These are phyloP conservation scores for Loris lydekkerianus DNA, from an alignment of 2,797 vertebrate genomes.

Conservation along the genomic window DNA sequence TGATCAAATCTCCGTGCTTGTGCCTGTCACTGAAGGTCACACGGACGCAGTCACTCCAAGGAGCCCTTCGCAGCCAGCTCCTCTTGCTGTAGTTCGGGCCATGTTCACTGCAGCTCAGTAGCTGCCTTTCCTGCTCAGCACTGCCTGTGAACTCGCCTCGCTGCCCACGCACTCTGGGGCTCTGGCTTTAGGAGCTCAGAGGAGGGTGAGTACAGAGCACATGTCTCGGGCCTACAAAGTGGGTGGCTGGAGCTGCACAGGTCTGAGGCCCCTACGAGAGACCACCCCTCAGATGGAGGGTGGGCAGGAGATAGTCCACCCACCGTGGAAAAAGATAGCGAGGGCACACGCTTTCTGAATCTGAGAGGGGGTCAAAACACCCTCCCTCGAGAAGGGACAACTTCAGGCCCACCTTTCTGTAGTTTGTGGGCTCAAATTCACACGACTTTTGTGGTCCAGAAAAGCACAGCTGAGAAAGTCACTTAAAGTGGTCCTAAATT, in stretches of 20 bases:
- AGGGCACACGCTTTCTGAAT: accelerated
- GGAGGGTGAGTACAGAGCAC: neutral
- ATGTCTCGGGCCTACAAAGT: neutral
- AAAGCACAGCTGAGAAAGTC: too few relatives aligned
- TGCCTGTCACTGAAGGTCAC: accelerated
- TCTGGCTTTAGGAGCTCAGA: neutral
- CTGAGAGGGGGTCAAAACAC: neutral
- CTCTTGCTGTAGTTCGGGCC: accelerated
- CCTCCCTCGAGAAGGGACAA: neutral
- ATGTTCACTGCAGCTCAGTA: accelerated
- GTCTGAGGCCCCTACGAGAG: neutral
- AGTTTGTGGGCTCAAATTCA: neutral
- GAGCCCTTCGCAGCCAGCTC: too few relatives aligned
- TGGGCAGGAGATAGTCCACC: too few relatives aligned
- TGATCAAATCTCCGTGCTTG: neutral
- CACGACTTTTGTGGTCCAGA: neutral
- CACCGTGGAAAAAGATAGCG: accelerated
- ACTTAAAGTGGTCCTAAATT: accelerated
- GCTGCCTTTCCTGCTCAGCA: neutral
- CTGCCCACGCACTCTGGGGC: too few relatives aligned
- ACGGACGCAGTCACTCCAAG: too few relatives aligned
- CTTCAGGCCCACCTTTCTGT: neutral
- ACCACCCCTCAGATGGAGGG: accelerated
- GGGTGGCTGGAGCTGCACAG: neutral
- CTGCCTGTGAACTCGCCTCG: too few relatives aligned